Base-by-base conservation (phyloP, 2,113 vertebrate species). In the Phylloscopus whistleri region DNA sequence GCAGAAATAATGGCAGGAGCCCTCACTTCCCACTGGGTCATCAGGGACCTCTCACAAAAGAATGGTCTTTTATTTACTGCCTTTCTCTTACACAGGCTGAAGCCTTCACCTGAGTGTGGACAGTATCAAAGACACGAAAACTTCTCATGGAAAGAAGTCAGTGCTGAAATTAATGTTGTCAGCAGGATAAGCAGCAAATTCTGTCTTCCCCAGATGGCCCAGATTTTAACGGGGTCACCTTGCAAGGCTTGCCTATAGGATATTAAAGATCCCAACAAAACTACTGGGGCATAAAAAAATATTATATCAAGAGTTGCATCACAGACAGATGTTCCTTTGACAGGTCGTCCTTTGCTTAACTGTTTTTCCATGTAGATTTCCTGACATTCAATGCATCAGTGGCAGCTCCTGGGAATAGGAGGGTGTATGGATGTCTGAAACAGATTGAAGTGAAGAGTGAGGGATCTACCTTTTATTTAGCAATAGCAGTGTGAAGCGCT, bases 261-360 rank as follows among this genome's bases (percentile, higher is more conserved):
- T 95, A 90, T 93, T 95, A 84, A 90, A 53, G 22, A 44, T 92
- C 92, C 49, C 92, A 77, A 56, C n/a, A 46, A 90, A 95, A 84
- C 79, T 74, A 60, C 37, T 84, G 76, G 48, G 82, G 82, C 64
- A 85, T 94, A 60, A 95, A 93, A 74, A 85, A 80, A 62, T 21
- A 33, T 28, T 74, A 44, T 44, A 52, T 95, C 75, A 63, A 64
- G 82, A 67, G 67, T 10, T 97, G 64, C 90, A 75, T 92, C 92
- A 70, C 60, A 94, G 88, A 64, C 93, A 87, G 87, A 91, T 97
- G 91, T 94, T 89, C 43, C 72, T 95, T 75, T 86, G 94, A 94
- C 68, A 84, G 63, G 85, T 92, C 0, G 0, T 90, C 85, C 79
- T 90, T 80, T 67, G n/a, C 79, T 96, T 85, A 90, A 73, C 75